A percentile compares a stretch with the other conserved stretches of the same genome.
Conservation (phyloP, 1,140 invertebrate genomes). For the honey bee (Apis mellifera) region Amel_HAv3.1 CM009936.2:12938501-12939000, state of each 20-base stretch:
- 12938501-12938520: slow-evolving; percentile 27
- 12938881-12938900: neutral
- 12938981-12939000: neutral
- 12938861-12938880: slow-evolving; percentile 59
- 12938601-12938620: slow-evolving; percentile 71
- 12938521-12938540: slow-evolving; percentile 44
- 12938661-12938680: slow-evolving; percentile 50
- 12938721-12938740: neutral
- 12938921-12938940: neutral
- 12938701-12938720: too few species aligned
- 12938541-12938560: slow-evolving; percentile 43
- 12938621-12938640: slow-evolving; percentile 62
- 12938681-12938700: neutral
- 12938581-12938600: slow-evolving; percentile 35
- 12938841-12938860: slow-evolving; percentile 18
- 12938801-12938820: slow-evolving; percentile 36
- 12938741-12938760: neutral
- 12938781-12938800: slow-evolving; percentile 30
- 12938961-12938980: too few species aligned
- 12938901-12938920: neutral
- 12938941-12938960: neutral
- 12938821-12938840: neutral
- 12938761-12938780: slow-evolving; percentile 10
- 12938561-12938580: slow-evolving; percentile 26
- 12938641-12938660: slow-evolving; percentile 67